Conservation (phyloP, 2,113 vertebrate genomes). For the Mustela lutreola region DNA sequence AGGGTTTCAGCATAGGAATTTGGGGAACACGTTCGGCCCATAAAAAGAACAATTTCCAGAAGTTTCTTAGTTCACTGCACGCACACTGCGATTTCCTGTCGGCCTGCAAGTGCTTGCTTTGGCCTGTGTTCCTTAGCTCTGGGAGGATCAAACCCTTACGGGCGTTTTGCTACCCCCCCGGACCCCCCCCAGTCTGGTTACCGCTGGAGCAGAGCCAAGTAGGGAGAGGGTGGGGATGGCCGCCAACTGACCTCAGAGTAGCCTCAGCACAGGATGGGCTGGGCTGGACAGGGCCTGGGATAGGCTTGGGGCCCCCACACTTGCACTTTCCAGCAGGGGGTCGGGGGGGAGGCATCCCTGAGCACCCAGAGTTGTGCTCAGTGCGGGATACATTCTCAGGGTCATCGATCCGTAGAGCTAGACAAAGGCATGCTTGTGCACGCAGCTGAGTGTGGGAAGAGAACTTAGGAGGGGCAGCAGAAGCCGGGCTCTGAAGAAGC, state of each 20-base stretch:
- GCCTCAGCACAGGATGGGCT: not conserved
- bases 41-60: not conserved
- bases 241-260: rapidly evolving
- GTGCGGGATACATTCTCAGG: no score
- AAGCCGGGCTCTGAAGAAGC: not conserved
- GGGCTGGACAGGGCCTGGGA: not conserved
- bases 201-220: not conserved
- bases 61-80: not conserved
- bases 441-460: not conserved
- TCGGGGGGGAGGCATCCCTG: not conserved
- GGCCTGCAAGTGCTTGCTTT: not conserved
- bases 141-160: no score
- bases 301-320: not conserved
- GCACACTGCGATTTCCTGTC: not conserved
- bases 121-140: not conserved
- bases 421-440: no score
- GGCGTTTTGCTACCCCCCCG: not conserved
- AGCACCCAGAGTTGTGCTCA: not conserved
- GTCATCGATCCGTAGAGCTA: rapidly evolving
- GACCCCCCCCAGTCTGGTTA: rapidly evolving
- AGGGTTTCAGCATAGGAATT: not conserved
- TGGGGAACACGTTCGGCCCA: not conserved
- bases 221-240: not conserved
- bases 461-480: not conserved
- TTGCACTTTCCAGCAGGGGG: not conserved